These are phyloP conservation scores for Tenthredo notha DNA, from an alignment of 2,888 invertebrate genomes.

Conservation along the genomic window DNA sequence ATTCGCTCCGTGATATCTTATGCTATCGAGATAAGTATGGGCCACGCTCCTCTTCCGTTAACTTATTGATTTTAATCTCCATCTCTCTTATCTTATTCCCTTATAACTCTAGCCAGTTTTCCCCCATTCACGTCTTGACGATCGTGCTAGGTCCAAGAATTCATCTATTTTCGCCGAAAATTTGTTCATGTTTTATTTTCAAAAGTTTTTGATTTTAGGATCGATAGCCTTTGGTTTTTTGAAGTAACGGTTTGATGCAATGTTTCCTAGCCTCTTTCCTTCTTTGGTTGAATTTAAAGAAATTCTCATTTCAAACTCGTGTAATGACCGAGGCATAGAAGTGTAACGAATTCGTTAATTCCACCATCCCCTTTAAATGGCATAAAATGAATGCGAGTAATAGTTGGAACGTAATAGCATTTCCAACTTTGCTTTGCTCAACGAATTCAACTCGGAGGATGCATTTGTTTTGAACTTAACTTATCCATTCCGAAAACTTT, in stretches of 20 bases:
- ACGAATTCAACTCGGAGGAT: constrained; percentile 34
- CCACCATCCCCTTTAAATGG: constrained; percentile 25
- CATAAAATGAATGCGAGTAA: constrained; percentile 21
- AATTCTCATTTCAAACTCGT: background rate
- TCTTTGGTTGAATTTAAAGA: background rate
- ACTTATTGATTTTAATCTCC: constrained; percentile 48
- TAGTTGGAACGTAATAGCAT: constrained; percentile 45
- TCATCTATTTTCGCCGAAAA: background rate
- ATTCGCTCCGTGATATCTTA: constrained; percentile 23
- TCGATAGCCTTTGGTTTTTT: background rate
- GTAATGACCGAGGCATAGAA: background rate
- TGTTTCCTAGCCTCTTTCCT: background rate
- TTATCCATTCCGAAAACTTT: constrained; percentile 30
- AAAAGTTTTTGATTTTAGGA: background rate
- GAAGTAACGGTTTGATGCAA: background rate
- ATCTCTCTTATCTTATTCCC: background rate
- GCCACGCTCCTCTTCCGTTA: constrained; percentile 25
- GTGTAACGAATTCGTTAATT: constrained; percentile 8
- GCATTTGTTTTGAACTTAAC: constrained; percentile 35
- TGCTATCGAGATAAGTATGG: constrained; percentile 27
- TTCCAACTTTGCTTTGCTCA: constrained; percentile 27
- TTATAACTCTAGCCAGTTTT: no score
- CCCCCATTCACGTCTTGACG: background rate
- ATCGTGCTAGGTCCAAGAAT: background rate
- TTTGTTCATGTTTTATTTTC: background rate